phyloP scores from a whole-genome alignment of 2,113 vertebrate genomes.

The Prunella fulvescens region DNA sequence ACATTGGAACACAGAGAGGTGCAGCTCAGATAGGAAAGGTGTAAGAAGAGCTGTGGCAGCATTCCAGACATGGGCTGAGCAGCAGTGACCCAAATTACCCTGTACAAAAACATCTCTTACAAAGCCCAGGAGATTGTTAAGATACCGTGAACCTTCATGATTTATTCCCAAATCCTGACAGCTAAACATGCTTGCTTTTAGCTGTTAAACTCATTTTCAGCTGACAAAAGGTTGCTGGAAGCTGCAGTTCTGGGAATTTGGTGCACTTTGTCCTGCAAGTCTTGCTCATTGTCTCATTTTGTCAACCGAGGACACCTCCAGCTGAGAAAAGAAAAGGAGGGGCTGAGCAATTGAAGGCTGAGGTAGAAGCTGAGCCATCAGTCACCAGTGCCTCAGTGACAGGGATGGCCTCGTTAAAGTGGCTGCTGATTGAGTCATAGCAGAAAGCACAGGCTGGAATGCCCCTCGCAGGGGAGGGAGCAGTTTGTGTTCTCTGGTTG shows the following conservation, averaged over 20 bases:
- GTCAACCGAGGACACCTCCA: neutral
- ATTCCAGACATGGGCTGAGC: neutral
- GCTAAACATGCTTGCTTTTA: neutral
- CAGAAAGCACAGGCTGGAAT: neutral
- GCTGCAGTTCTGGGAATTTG: neutral
- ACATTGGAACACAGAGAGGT: neutral
- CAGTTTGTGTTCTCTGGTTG: neutral
- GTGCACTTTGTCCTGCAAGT: neutral
- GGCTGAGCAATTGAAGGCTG: neutral
- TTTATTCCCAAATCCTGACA: neutral
- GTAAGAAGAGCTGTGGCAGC: neutral
- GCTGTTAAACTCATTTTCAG: neutral
- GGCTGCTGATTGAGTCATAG: neutral
- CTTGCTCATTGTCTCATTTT: conserved; percentile 6
- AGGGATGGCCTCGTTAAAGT: neutral
- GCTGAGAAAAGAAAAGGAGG: neutral
- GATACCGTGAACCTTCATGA: neutral
- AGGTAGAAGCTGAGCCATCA: neutral
- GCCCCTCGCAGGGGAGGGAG: neutral
- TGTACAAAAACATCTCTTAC: neutral
- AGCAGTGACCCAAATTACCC: neutral
- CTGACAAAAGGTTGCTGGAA: neutral
- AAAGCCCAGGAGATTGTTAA: neutral
- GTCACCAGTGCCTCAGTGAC: neutral
- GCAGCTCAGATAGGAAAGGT: neutral